These are phyloP conservation scores for Glareola pratincola DNA, from an alignment of 2,113 vertebrate species.

Conservation along the genomic window DNA sequence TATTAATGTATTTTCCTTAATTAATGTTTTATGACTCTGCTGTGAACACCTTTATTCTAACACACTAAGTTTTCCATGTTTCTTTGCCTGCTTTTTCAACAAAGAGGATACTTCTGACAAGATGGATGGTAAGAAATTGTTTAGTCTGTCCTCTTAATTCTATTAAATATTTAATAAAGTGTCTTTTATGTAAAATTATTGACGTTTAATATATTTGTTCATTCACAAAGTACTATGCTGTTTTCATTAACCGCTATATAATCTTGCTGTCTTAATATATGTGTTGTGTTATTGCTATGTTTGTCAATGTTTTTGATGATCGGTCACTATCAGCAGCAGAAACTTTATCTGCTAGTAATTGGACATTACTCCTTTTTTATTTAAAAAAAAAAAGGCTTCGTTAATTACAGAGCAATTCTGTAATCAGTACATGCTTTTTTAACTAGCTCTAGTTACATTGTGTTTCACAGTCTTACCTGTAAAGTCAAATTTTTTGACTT, in stretches of 20 bases:
- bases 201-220: not conserved
- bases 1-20: slow-evolving; percentile 64
- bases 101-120: slow-evolving; percentile 99
- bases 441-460: not conserved
- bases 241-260: not conserved
- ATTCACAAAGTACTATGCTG: not conserved
- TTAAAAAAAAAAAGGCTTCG: not conserved
- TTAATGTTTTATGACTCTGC: slow-evolving; percentile 60
- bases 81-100: slow-evolving; percentile 83
- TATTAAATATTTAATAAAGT: not conserved
- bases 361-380: not conserved
- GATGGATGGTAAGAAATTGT: slow-evolving; percentile 94
- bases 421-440: not conserved
- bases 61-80: slow-evolving; percentile 82
- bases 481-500: not conserved
- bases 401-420: not conserved
- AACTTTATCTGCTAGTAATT: not conserved
- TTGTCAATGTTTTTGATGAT: not conserved
- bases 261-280: not conserved
- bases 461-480: not conserved
- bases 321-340: not conserved
- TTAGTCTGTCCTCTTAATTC: slow-evolving; percentile 63
- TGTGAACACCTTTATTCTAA: slow-evolving; percentile 75
- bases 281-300: not conserved
- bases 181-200: slow-evolving; percentile 4